Conservation (phyloP, 2,888 invertebrate genomes). For the Formica aserva region DNA sequence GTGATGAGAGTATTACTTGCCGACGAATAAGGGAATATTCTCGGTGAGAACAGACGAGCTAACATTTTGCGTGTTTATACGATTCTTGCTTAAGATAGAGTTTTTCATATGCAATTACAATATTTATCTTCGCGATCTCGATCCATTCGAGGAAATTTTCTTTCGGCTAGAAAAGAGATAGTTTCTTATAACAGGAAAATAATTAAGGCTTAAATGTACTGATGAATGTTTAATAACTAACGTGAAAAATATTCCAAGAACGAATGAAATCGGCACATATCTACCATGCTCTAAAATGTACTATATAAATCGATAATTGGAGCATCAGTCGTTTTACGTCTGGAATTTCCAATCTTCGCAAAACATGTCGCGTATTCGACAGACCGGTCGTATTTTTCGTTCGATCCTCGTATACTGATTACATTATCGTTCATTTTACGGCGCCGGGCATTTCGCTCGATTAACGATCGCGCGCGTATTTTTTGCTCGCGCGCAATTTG, state of each 20-base stretch:
- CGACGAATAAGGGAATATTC: conserved; percentile 71
- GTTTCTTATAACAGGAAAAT: background rate
- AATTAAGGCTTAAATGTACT: background rate
- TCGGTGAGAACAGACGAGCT: conserved; percentile 59
- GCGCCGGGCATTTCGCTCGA: conserved; percentile 41
- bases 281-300: background rate
- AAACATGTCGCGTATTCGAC: conserved; percentile 12
- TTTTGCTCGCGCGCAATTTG: conserved; percentile 54
- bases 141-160: conserved; percentile 21
- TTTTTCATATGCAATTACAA: conserved; percentile 24
- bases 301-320: conserved; percentile 38
- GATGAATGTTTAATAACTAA: conserved; percentile 18
- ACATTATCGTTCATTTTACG: conserved; percentile 63
- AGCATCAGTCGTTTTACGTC: conserved; percentile 6
- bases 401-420: conserved; percentile 46
- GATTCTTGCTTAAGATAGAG: background rate
- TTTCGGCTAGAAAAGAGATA: background rate
- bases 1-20: conserved; percentile 80
- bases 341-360: conserved; percentile 41
- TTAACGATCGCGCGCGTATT: conserved; percentile 26
- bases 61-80: background rate
- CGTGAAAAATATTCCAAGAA: conserved; percentile 4
- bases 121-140: background rate
- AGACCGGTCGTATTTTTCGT: conserved; percentile 42
- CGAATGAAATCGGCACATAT: background rate